Evolutionary conservation across 2,888 invertebrate genomes (phyloP).

Genomic region (Glaucopsyche alexis): DNA sequence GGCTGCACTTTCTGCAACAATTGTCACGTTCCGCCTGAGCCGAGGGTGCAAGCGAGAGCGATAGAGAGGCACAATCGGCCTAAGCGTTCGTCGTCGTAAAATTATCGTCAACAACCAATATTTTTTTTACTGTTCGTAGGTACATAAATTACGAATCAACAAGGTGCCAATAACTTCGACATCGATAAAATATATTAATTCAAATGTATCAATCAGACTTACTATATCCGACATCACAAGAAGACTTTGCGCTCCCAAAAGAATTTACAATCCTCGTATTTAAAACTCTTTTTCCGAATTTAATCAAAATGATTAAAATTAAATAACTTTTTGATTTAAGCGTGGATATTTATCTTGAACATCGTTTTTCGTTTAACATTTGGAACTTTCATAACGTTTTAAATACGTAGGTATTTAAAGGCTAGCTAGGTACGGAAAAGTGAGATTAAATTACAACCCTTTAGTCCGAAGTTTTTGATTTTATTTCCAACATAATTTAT

Average conservation of each 20-base stretch:
- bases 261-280: no score
- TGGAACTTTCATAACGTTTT: not conserved
- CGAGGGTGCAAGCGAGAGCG: no score
- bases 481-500: not conserved
- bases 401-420: not conserved
- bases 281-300: not conserved
- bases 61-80: no score
- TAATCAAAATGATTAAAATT: conserved; percentile 1
- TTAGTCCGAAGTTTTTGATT: not conserved
- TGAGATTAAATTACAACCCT: not conserved
- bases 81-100: no score
- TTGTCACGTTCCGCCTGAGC: no score
- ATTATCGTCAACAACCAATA: no score
- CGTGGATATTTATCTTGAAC: not conserved
- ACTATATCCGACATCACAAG: not conserved
- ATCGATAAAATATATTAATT: not conserved
- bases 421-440: not conserved
- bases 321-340: not conserved
- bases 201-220: not conserved
- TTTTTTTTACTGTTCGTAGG: no score
- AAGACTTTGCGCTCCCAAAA: not conserved
- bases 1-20: no score
- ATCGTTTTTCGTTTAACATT: conserved; percentile 9
- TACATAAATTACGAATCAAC: not conserved
- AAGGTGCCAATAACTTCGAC: not conserved